Percentiles rank a stretch among this genome's conserved stretches.
Evolutionary conservation across 2,113 vertebrate species (phyloP).

Genomic region (Thunnus maccoyii): DNA sequence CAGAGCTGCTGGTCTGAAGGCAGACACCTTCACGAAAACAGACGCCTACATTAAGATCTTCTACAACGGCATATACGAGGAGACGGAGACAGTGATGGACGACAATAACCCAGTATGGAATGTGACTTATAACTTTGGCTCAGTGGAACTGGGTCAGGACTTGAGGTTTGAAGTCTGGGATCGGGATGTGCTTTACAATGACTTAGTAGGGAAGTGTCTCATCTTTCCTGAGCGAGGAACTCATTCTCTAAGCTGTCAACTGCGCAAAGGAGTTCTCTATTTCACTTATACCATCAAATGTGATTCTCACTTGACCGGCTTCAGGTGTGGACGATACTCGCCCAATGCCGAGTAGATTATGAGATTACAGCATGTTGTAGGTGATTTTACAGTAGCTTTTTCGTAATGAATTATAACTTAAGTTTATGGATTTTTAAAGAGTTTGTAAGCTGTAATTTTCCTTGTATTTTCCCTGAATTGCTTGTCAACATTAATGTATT

Average conservation of each 20-base stretch:
- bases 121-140: slow-evolving; percentile 75
- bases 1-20: slow-evolving; percentile 76
- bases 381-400: not conserved
- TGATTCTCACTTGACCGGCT: slow-evolving; percentile 81
- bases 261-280: slow-evolving; percentile 81
- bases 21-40: slow-evolving; percentile 80
- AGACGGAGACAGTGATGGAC: slow-evolving; percentile 79
- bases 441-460: not conserved
- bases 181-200: slow-evolving; percentile 81
- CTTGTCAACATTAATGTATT: too few relatives aligned
- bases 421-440: not conserved
- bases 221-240: slow-evolving; percentile 79
- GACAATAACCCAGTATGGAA: slow-evolving; percentile 85
- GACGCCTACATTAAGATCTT: slow-evolving; percentile 86
- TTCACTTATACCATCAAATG: slow-evolving; percentile 81
- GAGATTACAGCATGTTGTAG: not conserved
- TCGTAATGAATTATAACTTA: not conserved
- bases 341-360: slow-evolving; percentile 71
- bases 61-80: slow-evolving; percentile 79
- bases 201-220: slow-evolving; percentile 76
- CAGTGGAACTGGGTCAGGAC: slow-evolving; percentile 80
- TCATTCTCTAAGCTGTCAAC: slow-evolving; percentile 80
- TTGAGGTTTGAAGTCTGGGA: slow-evolving; percentile 87
- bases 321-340: slow-evolving; percentile 82
- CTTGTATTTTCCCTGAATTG: not conserved